Conservation (phyloP, 1,140 invertebrate species). For the Polypedilum pembai region DNA sequence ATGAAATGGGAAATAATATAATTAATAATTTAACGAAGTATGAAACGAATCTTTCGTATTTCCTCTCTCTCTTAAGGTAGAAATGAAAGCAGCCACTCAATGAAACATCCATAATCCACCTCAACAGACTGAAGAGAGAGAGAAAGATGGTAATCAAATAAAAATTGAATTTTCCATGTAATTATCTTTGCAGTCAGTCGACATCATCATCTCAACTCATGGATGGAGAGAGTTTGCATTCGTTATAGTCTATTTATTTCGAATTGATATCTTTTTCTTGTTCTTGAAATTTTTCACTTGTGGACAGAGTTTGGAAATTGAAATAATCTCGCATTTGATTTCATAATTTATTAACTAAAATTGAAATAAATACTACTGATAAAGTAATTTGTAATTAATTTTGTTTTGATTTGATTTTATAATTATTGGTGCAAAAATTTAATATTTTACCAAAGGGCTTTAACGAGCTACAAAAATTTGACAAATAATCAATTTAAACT, state of each 20-base stretch:
- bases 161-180: constrained; percentile 27
- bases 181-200: constrained; percentile 21
- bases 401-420: no score
- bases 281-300: no score
- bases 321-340: no score
- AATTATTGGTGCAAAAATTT: no score
- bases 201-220: neutral
- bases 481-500: no score
- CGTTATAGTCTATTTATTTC: constrained; percentile 25
- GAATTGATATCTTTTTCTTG: constrained; percentile 22
- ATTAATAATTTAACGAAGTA: constrained; percentile 25
- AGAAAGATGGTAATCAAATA: neutral
- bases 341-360: no score
- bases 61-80: neutral
- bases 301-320: neutral
- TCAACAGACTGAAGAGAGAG: neutral
- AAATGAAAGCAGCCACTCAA: constrained; percentile 5
- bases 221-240: neutral
- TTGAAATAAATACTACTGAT: no score
- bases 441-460: no score
- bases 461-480: no score
- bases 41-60: neutral
- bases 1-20: constrained; percentile 15
- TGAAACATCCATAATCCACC: neutral
- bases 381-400: no score